Evolutionary conservation across 2,888 invertebrate genomes (phyloP).

Genomic region (Synanthedon vespiformis): DNA sequence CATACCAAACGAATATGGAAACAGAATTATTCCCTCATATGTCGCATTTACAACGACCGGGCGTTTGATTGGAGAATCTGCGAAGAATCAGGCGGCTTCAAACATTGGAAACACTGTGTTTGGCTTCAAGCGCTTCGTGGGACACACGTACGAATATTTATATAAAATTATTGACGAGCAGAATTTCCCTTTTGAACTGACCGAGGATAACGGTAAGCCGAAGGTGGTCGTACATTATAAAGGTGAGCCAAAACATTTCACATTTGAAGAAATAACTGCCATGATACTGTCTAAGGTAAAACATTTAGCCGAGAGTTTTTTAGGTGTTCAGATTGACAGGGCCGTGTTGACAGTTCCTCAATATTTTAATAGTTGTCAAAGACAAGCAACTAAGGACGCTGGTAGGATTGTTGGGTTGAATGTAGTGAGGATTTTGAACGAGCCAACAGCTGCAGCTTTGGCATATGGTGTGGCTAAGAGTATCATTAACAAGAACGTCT

Average conservation of each 20-base stretch:
- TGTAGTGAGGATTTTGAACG: constrained; percentile 39
- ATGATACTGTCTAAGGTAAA: constrained; percentile 49
- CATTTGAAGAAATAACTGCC: constrained; percentile 46
- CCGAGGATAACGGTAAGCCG: constrained; percentile 44
- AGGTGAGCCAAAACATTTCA: constrained; percentile 27
- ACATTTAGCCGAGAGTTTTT: constrained; percentile 34
- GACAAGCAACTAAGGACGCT: constrained; percentile 39
- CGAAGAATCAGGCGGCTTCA: constrained; percentile 35
- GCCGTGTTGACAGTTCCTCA: constrained; percentile 53
- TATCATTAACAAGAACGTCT: constrained; percentile 24
- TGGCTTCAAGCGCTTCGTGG: constrained; percentile 43
- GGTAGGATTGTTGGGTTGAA: constrained; percentile 42
- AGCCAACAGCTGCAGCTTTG: constrained; percentile 47
- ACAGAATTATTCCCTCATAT: constrained; percentile 39
- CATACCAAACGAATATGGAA: constrained; percentile 43
- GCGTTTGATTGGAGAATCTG: constrained; percentile 41
- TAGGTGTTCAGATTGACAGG: constrained; percentile 31
- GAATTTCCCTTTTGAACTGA: constrained; percentile 36
- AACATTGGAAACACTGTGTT: constrained; percentile 44
- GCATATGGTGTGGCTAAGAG: constrained; percentile 36
- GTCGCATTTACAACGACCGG: constrained; percentile 39
- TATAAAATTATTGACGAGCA: constrained; percentile 40
- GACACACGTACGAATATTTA: constrained; percentile 37
- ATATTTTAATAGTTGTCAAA: constrained; percentile 44
- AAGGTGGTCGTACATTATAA: constrained; percentile 33